A percentile compares a stretch with the other conserved stretches of the same genome.
phyloP scores from a whole-genome alignment of 64 coral and sea anemone genomes.

The Montipora foliosa region DNA sequence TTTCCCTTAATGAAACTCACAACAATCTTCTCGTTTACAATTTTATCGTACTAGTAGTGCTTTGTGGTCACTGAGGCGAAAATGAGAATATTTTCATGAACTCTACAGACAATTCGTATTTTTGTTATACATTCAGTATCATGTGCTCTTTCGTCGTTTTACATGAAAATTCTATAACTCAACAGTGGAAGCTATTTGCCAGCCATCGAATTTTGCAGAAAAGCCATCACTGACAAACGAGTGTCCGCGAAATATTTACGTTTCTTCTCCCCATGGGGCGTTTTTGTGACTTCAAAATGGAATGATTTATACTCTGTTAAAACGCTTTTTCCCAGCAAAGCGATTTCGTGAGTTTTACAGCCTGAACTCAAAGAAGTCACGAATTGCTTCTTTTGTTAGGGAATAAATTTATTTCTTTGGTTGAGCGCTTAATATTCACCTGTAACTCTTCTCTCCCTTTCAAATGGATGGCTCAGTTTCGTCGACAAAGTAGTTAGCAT shows the following conservation, averaged over 20 bases:
- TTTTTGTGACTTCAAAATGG: slow-evolving; percentile 20
- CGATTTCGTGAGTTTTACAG: neutral
- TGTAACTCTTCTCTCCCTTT: neutral
- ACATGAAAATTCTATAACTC: neutral
- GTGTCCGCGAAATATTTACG: slow-evolving; percentile 40
- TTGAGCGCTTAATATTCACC: slow-evolving; percentile 33
- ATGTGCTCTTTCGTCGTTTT: neutral
- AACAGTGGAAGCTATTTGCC: neutral
- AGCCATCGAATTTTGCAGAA: neutral
- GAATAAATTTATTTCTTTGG: neutral
- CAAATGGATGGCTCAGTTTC: slow-evolving; percentile 22
- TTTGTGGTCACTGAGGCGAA: slow-evolving; percentile 29
- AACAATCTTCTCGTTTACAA: slow-evolving; percentile 21
- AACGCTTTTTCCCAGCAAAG: neutral
- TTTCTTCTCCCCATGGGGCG: slow-evolving; percentile 30
- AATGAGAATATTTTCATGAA: slow-evolving; percentile 27
- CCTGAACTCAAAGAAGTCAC: neutral
- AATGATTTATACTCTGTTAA: slow-evolving; percentile 25
- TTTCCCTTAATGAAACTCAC: neutral
- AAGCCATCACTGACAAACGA: neutral
- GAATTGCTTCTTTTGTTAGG: slow-evolving; percentile 13
- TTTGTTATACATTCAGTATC: neutral
- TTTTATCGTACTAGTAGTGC: slow-evolving; percentile 8
- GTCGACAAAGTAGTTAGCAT: slow-evolving; percentile 36
- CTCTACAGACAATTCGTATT: neutral